Conservation (phyloP, 2,113 vertebrate species). For the Taurulus bubalis region DNA sequence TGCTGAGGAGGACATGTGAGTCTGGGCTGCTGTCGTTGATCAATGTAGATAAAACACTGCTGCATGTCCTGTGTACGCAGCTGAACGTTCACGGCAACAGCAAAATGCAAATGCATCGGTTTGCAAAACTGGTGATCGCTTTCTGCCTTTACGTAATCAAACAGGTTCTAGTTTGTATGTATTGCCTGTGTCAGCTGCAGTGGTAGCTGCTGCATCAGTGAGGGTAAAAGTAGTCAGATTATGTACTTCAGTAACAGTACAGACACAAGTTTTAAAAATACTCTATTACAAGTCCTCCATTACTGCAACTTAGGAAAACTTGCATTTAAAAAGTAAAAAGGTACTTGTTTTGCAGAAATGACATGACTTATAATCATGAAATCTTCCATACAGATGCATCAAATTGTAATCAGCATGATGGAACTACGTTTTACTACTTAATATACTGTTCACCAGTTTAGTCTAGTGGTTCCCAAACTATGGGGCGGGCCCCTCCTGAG, state of each 20-base stretch:
- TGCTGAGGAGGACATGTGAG: too few species aligned
- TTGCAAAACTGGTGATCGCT: too few species aligned
- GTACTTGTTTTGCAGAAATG: neutral
- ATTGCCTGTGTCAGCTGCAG: neutral
- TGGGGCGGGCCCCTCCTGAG: neutral
- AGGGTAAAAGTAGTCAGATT: neutral
- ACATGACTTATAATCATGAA: neutral
- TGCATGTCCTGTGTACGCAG: neutral
- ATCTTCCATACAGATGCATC: neutral
- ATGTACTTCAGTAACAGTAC: neutral
- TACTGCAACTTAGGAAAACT: neutral
- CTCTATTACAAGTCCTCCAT: neutral
- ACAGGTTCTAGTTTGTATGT: neutral
- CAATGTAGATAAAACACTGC: neutral
- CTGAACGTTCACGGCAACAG: neutral
- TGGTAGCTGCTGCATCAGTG: slow-evolving; percentile 7
- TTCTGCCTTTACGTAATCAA: neutral
- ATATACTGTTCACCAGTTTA: neutral
- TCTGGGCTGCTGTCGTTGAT: neutral
- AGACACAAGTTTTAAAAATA: neutral
- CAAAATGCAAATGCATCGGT: neutral
- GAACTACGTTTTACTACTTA: neutral
- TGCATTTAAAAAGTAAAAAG: neutral
- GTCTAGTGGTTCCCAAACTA: neutral
- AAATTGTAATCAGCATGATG: neutral